These are phyloP conservation scores for Lepilemur ruficaudatus DNA, from an alignment of 2,797 vertebrate species.

Conservation along the genomic window DNA sequence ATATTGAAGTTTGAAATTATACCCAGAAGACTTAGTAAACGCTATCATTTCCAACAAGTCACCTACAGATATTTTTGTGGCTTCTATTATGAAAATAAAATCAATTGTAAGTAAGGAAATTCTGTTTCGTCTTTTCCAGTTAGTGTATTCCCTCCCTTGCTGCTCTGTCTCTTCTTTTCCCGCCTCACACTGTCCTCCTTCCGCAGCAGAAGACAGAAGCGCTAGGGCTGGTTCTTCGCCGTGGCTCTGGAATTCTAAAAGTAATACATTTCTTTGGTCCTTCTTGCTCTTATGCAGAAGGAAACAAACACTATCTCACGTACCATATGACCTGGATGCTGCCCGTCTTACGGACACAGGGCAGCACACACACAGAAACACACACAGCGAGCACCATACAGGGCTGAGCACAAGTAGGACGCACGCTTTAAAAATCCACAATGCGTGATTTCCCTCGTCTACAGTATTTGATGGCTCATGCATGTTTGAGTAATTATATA, in stretches of 20 bases:
- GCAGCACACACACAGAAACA: not conserved
- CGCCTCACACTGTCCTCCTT: not conserved
- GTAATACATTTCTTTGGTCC: not conserved
- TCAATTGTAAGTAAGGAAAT: not conserved
- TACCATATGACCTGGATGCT: not conserved
- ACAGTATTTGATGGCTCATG: not conserved
- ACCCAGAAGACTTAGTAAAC: not conserved
- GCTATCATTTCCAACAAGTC: not conserved
- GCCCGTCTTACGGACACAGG: not conserved
- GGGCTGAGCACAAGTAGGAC: not conserved
- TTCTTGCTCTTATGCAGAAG: not conserved
- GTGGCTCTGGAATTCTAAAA: not conserved
- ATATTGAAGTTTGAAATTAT: not conserved
- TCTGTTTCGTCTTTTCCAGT: not conserved
- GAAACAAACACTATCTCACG: not conserved
- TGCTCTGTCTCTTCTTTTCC: not conserved
- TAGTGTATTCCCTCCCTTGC: not conserved
- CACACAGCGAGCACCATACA: not conserved
- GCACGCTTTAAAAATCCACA: not conserved
- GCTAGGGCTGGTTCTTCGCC: not conserved
- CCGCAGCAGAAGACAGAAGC: not conserved
- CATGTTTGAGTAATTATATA: not conserved
- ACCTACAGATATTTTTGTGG: not conserved
- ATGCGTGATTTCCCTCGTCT: not conserved
- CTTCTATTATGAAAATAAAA: not conserved